A percentile compares a stretch with the other conserved stretches of the same genome.
Evolutionary conservation across 2,888 invertebrate genomes (phyloP).

Genomic region (Eumerus sabulonum): DNA sequence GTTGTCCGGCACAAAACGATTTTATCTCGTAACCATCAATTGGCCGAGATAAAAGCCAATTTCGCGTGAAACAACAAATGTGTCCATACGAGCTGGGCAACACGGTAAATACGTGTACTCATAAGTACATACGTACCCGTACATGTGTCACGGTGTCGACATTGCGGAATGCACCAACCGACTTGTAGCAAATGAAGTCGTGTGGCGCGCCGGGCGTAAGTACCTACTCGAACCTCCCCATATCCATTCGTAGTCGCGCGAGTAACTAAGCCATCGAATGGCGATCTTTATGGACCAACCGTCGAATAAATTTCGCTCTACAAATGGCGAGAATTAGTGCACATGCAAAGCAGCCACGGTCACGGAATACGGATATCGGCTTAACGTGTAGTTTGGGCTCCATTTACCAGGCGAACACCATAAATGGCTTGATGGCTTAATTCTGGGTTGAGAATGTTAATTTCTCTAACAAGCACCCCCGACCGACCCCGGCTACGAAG

Average conservation of each 20-base stretch:
- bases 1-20: slow-evolving; percentile 58
- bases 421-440: slow-evolving; percentile 66
- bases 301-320: slow-evolving; percentile 63
- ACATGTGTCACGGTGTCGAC: slow-evolving; percentile 45
- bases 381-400: slow-evolving; percentile 46
- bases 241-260: background rate
- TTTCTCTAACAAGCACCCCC: slow-evolving; percentile 50
- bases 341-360: slow-evolving; percentile 26
- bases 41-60: slow-evolving; percentile 65
- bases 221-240: too few relatives aligned
- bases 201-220: slow-evolving; percentile 32
- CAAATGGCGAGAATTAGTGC: slow-evolving; percentile 66
- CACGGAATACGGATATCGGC: slow-evolving; percentile 19
- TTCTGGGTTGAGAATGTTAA: slow-evolving; percentile 51
- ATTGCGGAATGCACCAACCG: slow-evolving; percentile 23
- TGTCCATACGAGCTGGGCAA: slow-evolving; percentile 27
- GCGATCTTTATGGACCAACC: slow-evolving; percentile 64
- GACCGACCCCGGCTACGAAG: too few relatives aligned
- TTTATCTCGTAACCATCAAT: slow-evolving; percentile 67
- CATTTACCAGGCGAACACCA: slow-evolving; percentile 59
- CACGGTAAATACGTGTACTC: too few relatives aligned
- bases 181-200: slow-evolving; percentile 55
- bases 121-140: slow-evolving; percentile 12
- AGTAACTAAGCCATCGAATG: slow-evolving; percentile 41
- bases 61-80: slow-evolving; percentile 58